Percentiles rank a stretch among this genome's conserved stretches.
Evolutionary conservation across 2,888 invertebrate genomes (phyloP).

Genomic region (Corythucha ciliata): DNA sequence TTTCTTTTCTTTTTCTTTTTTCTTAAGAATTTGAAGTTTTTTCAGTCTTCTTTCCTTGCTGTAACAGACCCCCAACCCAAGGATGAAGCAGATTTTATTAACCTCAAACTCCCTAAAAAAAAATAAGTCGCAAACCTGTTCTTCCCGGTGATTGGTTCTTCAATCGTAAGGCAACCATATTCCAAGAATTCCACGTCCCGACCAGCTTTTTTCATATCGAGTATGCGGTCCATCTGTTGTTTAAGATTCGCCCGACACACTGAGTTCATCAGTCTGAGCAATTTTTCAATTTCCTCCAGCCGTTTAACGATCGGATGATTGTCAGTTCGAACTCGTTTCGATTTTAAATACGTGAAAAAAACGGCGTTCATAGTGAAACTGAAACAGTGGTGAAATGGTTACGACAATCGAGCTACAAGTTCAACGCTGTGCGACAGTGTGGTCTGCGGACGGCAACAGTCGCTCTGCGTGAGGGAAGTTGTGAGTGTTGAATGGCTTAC

Average conservation of each 20-base stretch:
- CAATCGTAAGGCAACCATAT: no score
- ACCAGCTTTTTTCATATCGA: no score
- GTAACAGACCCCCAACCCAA: conserved; percentile 4
- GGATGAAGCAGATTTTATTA: neutral
- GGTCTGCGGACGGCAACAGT: no score
- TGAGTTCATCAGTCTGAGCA: conserved; percentile 21
- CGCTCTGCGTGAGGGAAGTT: no score
- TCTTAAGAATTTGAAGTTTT: conserved; percentile 24
- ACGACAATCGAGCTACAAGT: no score
- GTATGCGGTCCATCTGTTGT: no score
- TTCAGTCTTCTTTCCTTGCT: conserved; percentile 29
- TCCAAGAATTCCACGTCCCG: no score
- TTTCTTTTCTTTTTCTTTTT: conserved; percentile 22
- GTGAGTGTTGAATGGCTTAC: no score
- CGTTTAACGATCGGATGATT: conserved; percentile 18
- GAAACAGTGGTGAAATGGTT: conserved; percentile 2
- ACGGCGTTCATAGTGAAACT: conserved; percentile 21
- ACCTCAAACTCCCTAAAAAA: neutral
- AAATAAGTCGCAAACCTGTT: conserved; percentile 18
- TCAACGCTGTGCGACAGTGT: no score
- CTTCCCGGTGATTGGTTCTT: conserved; percentile 16
- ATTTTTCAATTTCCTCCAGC: conserved; percentile 14
- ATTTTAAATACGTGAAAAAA: conserved; percentile 19
- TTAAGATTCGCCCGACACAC: no score
- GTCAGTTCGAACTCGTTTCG: conserved; percentile 11